Base-by-base conservation (phyloP, 1,140 invertebrate genomes). In the Cepaea nemoralis region DNA sequence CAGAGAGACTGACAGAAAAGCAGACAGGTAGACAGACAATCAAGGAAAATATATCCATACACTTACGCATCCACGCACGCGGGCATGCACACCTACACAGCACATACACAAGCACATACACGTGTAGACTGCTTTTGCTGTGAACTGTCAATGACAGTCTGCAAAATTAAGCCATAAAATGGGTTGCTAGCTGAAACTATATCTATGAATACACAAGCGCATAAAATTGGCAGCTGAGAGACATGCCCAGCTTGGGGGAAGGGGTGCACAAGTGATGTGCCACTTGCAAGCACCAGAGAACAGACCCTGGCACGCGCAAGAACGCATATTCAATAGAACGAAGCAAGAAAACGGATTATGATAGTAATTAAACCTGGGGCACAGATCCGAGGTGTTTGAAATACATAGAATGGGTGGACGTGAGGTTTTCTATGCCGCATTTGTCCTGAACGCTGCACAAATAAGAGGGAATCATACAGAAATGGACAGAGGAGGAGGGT, bases 11-110 rank as follows among this genome's bases (percentile, higher is more conserved):
- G 76, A 80, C 14, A 48, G 63, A 69, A n/a, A 82, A n/a, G 27
- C n/a, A 69, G 77, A 69, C 31, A 71, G 77, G 67, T 24, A 81
- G 80, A 75, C 16, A 70, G 74, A 42, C 22, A 81, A 12, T 8
- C 19, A 40, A 59, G 24, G 40, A 0, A 66, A 12, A 77, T 8
- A 5, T 27, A n/a, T n/a, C n/a, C n/a, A n/a, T n/a, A n/a, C n/a
- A n/a, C n/a, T n/a, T n/a, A n/a, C n/a, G n/a, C n/a, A n/a, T n/a
- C n/a, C n/a, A n/a, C n/a, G n/a, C n/a, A n/a, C n/a, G n/a, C n/a
- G n/a, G n/a, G n/a, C n/a, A n/a, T n/a, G n/a, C n/a, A n/a, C n/a
- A n/a, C n/a, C n/a, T n/a, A n/a, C n/a, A n/a, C n/a, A n/a, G n/a
- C n/a, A n/a, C n/a, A n/a, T n/a, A n/a, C n/a, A n/a, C n/a, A n/a